A percentile compares a stretch with the other conserved stretches of the same genome.
These are phyloP conservation scores for Phalera bucephala DNA, from an alignment of 2,888 invertebrate species.

Conservation along the genomic window DNA sequence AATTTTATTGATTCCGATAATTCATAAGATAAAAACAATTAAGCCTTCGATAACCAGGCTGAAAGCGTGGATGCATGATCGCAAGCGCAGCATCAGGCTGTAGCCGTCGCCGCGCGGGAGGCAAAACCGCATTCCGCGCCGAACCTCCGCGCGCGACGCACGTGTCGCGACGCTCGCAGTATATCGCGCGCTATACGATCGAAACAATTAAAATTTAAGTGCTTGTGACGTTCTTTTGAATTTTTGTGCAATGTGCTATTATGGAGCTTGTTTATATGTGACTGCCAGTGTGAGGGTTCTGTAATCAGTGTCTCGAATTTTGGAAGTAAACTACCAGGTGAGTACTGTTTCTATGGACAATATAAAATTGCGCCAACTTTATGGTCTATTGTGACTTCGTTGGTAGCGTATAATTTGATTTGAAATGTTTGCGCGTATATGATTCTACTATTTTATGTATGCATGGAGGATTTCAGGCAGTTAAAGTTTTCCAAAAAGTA, in stretches of 20 bases:
- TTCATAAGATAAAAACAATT: too few relatives aligned
- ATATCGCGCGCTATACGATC: conserved; percentile 51
- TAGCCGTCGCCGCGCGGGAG: conserved; percentile 18
- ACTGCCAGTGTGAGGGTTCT: conserved; percentile 61
- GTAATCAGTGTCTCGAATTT: conserved; percentile 37
- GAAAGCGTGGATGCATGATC: conserved; percentile 24
- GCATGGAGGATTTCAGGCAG: not conserved
- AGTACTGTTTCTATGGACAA: conserved; percentile 31
- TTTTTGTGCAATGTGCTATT: conserved; percentile 60
- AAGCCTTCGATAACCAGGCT: conserved; percentile 22
- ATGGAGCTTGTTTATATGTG: conserved; percentile 67
- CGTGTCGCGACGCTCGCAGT: conserved; percentile 71
- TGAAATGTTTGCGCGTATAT: conserved; percentile 16
- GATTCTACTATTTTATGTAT: conserved; percentile 13
- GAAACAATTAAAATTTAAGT: conserved; percentile 33
- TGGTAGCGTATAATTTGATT: conserved; percentile 33
- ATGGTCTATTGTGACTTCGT: conserved; percentile 54
- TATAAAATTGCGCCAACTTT: conserved; percentile 42
- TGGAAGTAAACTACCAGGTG: conserved; percentile 50
- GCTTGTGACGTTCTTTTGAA: conserved; percentile 53
- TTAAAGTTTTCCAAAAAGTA: not conserved
- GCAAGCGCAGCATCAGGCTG: conserved; percentile 42
- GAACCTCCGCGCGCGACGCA: conserved; percentile 72
- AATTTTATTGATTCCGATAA: too few relatives aligned
- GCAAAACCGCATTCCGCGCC: conserved; percentile 62